phyloP scores from a whole-genome alignment of 2,797 vertebrate genomes.

The Bradypodion pumilum region DNA sequence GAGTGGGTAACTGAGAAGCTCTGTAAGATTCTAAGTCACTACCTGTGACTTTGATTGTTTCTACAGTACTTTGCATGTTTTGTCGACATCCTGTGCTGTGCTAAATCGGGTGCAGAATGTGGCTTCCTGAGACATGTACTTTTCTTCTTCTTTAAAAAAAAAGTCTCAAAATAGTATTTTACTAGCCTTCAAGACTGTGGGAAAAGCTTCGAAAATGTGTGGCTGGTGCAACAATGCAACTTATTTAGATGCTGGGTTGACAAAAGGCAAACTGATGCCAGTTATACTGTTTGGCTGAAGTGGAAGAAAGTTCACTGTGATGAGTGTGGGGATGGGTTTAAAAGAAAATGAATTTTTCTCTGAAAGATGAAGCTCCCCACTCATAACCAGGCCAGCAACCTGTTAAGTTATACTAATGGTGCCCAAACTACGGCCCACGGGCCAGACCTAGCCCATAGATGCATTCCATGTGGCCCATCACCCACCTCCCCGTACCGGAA shows the following conservation, averaged over 20 bases:
- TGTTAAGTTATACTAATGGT: no score
- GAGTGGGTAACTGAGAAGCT: not conserved
- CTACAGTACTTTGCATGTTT: not conserved
- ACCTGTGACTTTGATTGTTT: not conserved
- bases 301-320: not conserved
- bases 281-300: not conserved
- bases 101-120: conserved; percentile 5
- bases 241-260: not conserved
- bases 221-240: not conserved
- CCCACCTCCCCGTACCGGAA: no score
- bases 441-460: no score
- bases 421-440: no score
- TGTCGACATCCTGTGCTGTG: conserved; percentile 5
- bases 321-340: not conserved
- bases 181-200: not conserved
- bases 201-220: not conserved
- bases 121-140: conserved; percentile 7
- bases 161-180: not conserved
- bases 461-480: no score
- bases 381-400: no score
- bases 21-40: not conserved
- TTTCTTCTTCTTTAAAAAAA: not conserved
- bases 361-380: no score
- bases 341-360: not conserved
- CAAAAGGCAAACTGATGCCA: not conserved